Evolutionary conservation across 2,888 invertebrate species (phyloP), one percentile per base, ranked within the genome.

Genomic region (Calliopum simillimum): DNA sequence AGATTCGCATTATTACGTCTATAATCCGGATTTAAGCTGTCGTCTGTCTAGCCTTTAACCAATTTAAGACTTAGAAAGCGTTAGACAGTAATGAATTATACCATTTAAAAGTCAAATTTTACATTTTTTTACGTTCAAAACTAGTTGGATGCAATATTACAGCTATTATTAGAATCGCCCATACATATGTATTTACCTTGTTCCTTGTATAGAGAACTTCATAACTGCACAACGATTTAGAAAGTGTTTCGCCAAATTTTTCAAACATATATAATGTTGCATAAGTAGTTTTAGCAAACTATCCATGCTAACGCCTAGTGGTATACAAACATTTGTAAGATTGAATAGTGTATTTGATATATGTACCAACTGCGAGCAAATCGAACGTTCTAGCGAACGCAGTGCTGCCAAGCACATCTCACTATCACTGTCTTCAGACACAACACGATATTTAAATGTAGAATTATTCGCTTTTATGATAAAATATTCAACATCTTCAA

Each of bases 221-320:
- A 80, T 74, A 2, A 70, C 83, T 1, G 87, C 84, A 13, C 88
- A 88, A 73, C 89, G 87, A 11, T 79, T 77, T 19, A 87, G 81
- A 75, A 91, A 91, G 83, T 91, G 90, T 79, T 89, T 91, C 0
- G 90, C 87, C 41, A 91, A 81, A 66, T 87, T 87, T 68, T 87
- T 88, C 5, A 91, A 79, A 59, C 88, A 87, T 16, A 84, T 86
- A 79, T 89, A 92, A 47, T 89, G 84, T 68, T 87, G 87, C 53
- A 89, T 88, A 14, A 90, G 79, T 72, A 89, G 87, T 76, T 88
- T 89, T 64, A 91, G 87, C 4, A 90, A 81, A 3, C 84, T 83
- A 75, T 91, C 91, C 71, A 89, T 88, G 49, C 87, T 85, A 43
- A 82, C 79, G 0, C 90, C 89, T n/a, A 89, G 81, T 0, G 88